Conservation (phyloP, 2,888 invertebrate species). For the Orthosia incerta region DNA sequence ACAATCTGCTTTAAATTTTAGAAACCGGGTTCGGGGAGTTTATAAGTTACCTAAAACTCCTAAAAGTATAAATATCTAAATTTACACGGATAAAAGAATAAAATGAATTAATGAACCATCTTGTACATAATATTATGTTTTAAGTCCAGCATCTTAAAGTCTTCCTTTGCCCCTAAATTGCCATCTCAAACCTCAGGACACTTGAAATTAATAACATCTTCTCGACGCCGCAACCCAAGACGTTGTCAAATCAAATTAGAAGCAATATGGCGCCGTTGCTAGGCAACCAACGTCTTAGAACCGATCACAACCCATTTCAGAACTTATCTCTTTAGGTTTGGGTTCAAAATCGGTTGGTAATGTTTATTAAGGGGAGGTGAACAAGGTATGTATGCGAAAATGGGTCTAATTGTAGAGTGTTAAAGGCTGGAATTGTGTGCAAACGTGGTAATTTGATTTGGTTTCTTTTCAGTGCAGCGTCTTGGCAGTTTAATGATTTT, state of each 20-base stretch:
- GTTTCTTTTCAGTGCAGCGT: slow-evolving; percentile 47
- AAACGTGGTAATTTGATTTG: slow-evolving; percentile 36
- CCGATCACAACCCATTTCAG: slow-evolving; percentile 59
- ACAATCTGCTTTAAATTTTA: no score
- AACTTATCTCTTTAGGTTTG: slow-evolving; percentile 60
- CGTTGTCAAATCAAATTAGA: slow-evolving; percentile 80
- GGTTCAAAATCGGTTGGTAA: slow-evolving; percentile 53
- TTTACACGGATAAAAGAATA: no score
- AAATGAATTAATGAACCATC: neutral
- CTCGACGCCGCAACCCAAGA: slow-evolving; percentile 87
- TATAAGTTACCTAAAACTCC: no score
- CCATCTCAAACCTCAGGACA: slow-evolving; percentile 81
- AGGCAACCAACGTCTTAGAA: slow-evolving; percentile 79
- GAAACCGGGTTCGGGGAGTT: no score
- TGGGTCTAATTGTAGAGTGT: slow-evolving; percentile 24
- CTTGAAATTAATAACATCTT: slow-evolving; percentile 80
- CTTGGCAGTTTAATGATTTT: slow-evolving; percentile 64
- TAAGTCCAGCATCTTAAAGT: slow-evolving; percentile 2
- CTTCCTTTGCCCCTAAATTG: slow-evolving; percentile 66
- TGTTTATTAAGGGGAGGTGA: slow-evolving; percentile 53
- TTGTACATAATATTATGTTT: neutral
- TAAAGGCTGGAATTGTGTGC: slow-evolving; percentile 49
- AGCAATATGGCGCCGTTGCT: slow-evolving; percentile 84
- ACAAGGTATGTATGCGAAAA: slow-evolving; percentile 37
- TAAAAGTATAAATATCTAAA: no score